phyloP scores from a whole-genome alignment of 2,888 invertebrate species.

The Rhodophaea formosa region DNA sequence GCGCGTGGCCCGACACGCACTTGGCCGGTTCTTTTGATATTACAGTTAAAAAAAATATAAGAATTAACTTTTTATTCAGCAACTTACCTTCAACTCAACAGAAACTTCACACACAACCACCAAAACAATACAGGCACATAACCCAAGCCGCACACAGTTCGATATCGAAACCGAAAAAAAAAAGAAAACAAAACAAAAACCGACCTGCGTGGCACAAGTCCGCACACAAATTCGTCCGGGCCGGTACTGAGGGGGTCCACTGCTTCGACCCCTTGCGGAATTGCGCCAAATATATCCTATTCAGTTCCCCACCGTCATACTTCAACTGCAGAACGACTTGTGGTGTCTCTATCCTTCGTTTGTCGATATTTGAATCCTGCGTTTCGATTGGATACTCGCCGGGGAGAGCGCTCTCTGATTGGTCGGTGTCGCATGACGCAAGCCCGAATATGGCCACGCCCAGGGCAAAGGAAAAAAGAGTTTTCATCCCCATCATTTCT shows the following conservation, averaged over 20 bases:
- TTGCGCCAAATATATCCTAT: constrained; percentile 75
- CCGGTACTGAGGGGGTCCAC: constrained; percentile 59
- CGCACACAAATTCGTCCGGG: constrained; percentile 58
- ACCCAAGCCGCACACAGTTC: not conserved
- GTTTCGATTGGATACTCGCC: constrained; percentile 47
- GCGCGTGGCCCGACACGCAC: too few relatives aligned
- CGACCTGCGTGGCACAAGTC: constrained; percentile 77
- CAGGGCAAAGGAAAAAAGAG: constrained; percentile 33
- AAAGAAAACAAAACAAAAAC: constrained; percentile 34
- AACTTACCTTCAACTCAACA: constrained; percentile 18
- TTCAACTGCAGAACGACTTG: constrained; percentile 73
- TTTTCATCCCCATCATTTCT: constrained; percentile 48
- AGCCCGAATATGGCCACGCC: constrained; percentile 59
- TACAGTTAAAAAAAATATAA: too few relatives aligned
- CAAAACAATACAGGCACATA: constrained; percentile 23
- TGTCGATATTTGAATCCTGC: constrained; percentile 35
- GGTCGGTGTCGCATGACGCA: constrained; percentile 42
- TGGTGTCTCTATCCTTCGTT: constrained; percentile 55
- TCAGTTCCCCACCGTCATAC: constrained; percentile 69
- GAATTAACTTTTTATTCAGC: too few relatives aligned
- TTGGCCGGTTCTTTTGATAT: too few relatives aligned
- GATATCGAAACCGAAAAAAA: constrained; percentile 27
- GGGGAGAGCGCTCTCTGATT: constrained; percentile 43
- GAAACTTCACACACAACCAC: constrained; percentile 1
- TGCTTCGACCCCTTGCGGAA: constrained; percentile 52